Conservation (phyloP, 2,113 vertebrate species). For the Lates calcarifer region DNA sequence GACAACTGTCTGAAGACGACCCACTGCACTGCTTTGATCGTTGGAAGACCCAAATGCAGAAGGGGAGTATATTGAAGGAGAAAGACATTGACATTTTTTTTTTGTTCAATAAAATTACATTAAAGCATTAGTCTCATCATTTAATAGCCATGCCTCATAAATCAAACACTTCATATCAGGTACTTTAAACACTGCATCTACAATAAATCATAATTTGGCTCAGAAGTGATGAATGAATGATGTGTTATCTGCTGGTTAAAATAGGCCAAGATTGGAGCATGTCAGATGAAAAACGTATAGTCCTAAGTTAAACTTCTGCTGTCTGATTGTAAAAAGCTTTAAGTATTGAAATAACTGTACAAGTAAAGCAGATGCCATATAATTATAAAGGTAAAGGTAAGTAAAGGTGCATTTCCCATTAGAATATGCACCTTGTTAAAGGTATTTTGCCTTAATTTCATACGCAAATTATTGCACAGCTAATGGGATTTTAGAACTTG, state of each 20-base stretch:
- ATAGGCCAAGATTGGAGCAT: constrained; percentile 39
- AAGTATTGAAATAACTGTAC: constrained; percentile 1
- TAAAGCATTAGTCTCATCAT: no score
- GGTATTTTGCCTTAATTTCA: no score
- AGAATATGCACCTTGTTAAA: no score
- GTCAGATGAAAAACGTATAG: constrained; percentile 55
- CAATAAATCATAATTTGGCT: constrained; percentile 59
- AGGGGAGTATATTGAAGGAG: no score
- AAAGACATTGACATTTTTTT: no score
- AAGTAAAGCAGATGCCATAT: background rate
- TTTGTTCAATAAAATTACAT: no score
- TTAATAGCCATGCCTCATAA: no score
- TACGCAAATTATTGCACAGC: background rate
- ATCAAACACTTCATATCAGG: constrained; percentile 66
- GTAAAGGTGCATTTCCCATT: no score
- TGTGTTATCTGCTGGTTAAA: constrained; percentile 64
- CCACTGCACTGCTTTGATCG: no score
- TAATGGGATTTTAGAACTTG: background rate
- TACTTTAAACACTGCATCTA: constrained; percentile 40
- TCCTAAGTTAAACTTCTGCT: constrained; percentile 46
- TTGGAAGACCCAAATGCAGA: no score
- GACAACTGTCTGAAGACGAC: no score
- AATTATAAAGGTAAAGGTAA: no score
- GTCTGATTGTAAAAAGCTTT: constrained; percentile 44
- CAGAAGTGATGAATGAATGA: constrained; percentile 45